Evolutionary conservation across 2,888 invertebrate genomes (phyloP).

Genomic region (Alcis repandata): DNA sequence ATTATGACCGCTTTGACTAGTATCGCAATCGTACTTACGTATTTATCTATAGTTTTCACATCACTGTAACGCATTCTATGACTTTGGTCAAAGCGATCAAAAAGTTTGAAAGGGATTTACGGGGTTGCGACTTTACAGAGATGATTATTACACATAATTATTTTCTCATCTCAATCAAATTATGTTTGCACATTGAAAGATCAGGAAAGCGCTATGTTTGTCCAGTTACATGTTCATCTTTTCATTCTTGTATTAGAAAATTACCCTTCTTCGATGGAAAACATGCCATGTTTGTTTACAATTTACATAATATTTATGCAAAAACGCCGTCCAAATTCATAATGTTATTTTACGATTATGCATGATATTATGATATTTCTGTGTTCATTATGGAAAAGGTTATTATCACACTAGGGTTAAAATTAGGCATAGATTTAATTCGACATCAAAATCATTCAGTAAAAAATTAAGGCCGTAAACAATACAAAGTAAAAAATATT

Average conservation of each 20-base stretch:
- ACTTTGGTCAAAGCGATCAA: background rate
- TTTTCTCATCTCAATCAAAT: too few relatives aligned
- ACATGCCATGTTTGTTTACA: background rate
- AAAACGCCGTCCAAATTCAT: conserved; percentile 5
- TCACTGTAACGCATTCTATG: too few relatives aligned
- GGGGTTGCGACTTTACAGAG: background rate
- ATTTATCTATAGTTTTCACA: too few relatives aligned
- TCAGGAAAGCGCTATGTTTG: too few relatives aligned
- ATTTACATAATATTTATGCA: conserved; percentile 11
- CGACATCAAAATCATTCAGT: background rate
- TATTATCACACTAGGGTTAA: background rate
- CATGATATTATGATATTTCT: background rate
- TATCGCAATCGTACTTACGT: too few relatives aligned
- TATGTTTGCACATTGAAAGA: too few relatives aligned
- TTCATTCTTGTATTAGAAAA: background rate
- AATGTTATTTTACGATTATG: conserved; percentile 4
- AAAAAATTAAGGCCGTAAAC: too few relatives aligned
- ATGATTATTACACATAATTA: too few relatives aligned
- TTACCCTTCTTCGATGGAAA: background rate
- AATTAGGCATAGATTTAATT: background rate
- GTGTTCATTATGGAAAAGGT: conserved; percentile 4
- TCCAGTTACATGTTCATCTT: background rate
- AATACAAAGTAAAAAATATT: too few relatives aligned
- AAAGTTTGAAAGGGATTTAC: background rate
- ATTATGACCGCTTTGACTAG: too few relatives aligned